A percentile compares a stretch with the other conserved stretches of the same genome.
Evolutionary conservation across 1,140 invertebrate genomes (phyloP).

Genomic region (Lutraria rhynchaena): DNA sequence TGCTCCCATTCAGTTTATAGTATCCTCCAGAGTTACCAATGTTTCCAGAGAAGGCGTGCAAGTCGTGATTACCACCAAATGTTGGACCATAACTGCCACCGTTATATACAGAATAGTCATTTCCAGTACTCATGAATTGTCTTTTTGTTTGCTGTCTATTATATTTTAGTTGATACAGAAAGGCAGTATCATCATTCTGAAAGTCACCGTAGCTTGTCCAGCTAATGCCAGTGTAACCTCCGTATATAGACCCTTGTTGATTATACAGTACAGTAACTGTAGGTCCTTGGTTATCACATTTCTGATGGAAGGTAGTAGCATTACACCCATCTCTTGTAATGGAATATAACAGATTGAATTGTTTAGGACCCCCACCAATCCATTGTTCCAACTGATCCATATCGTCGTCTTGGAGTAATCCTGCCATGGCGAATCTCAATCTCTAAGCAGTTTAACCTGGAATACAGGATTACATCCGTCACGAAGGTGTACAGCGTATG

Average conservation of each 20-base stretch:
- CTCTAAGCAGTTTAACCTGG: no score
- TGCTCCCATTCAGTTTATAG: neutral
- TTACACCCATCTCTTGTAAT: conserved; percentile 56
- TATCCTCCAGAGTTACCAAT: conserved; percentile 1
- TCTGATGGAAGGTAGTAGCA: conserved; percentile 55
- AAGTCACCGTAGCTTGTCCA: conserved; percentile 41
- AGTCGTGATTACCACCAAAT: conserved; percentile 40
- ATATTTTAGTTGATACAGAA: conserved; percentile 57
- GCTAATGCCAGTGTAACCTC: conserved; percentile 55
- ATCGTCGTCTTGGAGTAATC: neutral
- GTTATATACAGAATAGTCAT: neutral
- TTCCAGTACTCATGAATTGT: conserved; percentile 2
- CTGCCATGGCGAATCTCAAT: conserved; percentile 2
- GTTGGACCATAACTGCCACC: conserved; percentile 24
- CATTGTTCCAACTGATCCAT: conserved; percentile 50
- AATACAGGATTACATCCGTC: no score
- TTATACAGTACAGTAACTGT: conserved; percentile 64
- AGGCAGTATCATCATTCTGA: conserved; percentile 51
- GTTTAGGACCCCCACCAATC: conserved; percentile 46
- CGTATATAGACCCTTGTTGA: conserved; percentile 58
- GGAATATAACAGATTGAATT: conserved; percentile 58
- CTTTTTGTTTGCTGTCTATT: neutral
- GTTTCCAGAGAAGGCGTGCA: conserved; percentile 23
- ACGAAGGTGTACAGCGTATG: no score
- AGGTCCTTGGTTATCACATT: conserved; percentile 61